Evolutionary conservation across 2,113 vertebrate species (phyloP).

Genomic region (Tiliqua scincoides): DNA sequence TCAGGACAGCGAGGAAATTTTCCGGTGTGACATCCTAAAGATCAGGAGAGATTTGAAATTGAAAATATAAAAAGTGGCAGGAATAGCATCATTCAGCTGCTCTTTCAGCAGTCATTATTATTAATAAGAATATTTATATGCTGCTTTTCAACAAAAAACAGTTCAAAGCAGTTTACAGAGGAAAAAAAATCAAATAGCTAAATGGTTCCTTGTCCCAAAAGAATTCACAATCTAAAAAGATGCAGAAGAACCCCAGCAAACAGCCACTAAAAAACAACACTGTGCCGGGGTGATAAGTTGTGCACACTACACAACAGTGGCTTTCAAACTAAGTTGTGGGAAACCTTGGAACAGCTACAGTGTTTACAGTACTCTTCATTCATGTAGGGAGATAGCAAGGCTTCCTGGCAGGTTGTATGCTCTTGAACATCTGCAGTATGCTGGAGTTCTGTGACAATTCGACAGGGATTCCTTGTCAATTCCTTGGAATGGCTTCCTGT

Average conservation of each 20-base stretch:
- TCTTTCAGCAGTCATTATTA: neutral
- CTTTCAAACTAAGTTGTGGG: neutral
- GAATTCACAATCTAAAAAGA: no score
- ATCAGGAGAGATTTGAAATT: conserved; percentile 27
- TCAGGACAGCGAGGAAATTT: conserved; percentile 92
- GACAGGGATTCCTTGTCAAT: neutral
- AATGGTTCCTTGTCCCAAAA: no score
- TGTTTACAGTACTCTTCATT: no score
- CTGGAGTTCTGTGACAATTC: neutral
- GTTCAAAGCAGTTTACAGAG: no score
- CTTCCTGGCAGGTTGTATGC: neutral
- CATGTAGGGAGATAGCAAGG: neutral
- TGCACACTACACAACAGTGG: neutral
- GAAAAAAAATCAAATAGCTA: no score
- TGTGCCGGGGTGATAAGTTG: neutral
- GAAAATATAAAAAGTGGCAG: neutral
- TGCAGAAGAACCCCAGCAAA: no score
- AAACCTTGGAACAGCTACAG: neutral
- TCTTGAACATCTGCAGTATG: neutral
- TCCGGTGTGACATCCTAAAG: conserved; percentile 89
- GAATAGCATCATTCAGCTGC: neutral
- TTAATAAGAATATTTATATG: no score
- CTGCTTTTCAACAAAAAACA: no score
- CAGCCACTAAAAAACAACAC: no score
- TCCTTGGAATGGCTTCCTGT: no score